Evolutionary conservation across 2,888 invertebrate genomes (phyloP), one percentile per base, ranked within the genome.

Genomic region (Phymatocera aterrima): DNA sequence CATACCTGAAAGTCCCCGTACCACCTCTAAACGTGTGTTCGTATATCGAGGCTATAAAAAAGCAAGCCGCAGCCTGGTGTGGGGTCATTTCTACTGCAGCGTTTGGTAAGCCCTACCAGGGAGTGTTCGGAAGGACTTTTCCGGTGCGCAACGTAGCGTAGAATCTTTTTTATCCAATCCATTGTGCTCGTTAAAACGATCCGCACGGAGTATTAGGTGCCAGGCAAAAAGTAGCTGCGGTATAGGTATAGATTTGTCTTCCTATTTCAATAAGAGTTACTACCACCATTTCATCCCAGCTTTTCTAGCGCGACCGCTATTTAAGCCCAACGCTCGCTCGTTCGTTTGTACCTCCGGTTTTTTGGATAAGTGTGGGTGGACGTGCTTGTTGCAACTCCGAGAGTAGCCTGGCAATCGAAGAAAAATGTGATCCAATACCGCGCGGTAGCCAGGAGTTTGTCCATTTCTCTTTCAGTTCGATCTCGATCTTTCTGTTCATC

Each of bases 391-490:
- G 51, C 72, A 72, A 31, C 72, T 51, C 18, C 15, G 12, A 48
- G 34, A 72, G 34, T 34, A 15, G 34, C 12, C 34, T 31, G 34
- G 72, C 72, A 48, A 72, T 51, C 28, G 72, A 5, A 21, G 72
- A 72, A 72, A 72, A 72, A 72, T 34, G 51, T 72, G 51, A 72
- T 72, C 72, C 72, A 72, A 72, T 72, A 72, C 51, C 34, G 31
- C 31, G 31, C 1, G 43, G 72, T n/a, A 51, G 72, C 34, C 51
- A 31, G 51, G 10, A 72, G n/a, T 34, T 51, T 31, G 72, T 48
- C 72, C 31, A 72, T 51, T 72, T 48, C 48, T 72, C 72, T 51
- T 21, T 18, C 18, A 51, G 31, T 15, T 51, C 31, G 34, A 46
- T 68, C 68, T 31, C 34, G 51, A 18, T 72, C 34, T 72, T 37